A percentile compares a stretch with the other conserved stretches of the same genome.
phyloP scores from a whole-genome alignment of 2,113 vertebrate genomes.

The Peromyscus maniculatus region DNA sequence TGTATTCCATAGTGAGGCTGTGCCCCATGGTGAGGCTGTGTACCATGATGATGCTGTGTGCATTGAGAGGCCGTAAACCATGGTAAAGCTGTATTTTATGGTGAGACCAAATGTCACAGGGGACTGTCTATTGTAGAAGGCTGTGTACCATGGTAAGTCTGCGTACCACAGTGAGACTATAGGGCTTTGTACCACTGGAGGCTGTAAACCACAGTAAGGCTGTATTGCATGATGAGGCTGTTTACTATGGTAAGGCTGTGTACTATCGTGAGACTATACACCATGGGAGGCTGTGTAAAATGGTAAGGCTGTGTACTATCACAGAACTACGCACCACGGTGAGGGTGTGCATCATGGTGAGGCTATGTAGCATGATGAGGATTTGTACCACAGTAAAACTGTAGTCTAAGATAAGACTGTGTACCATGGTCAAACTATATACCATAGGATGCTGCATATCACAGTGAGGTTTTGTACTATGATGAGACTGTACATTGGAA shows the following conservation, averaged over 20 bases:
- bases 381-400: background rate
- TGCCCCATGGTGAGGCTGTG: too few species aligned
- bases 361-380: background rate
- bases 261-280: background rate
- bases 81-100: background rate
- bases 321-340: background rate
- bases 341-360: background rate
- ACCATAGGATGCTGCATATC: background rate
- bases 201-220: background rate
- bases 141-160: background rate
- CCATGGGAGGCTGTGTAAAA: background rate
- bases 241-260: accelerated
- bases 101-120: background rate
- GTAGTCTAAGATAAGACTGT: background rate
- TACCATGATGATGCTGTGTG: background rate
- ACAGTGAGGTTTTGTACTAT: background rate
- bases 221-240: background rate
- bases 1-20: background rate
- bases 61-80: background rate
- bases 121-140: background rate
- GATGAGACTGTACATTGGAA: background rate
- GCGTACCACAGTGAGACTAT: too few species aligned
- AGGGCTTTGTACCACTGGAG: too few species aligned
- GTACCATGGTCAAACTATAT: background rate
- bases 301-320: background rate